Base-by-base conservation (phyloP, 2,888 invertebrate species). In the Sphaerophoria taeniata region DNA sequence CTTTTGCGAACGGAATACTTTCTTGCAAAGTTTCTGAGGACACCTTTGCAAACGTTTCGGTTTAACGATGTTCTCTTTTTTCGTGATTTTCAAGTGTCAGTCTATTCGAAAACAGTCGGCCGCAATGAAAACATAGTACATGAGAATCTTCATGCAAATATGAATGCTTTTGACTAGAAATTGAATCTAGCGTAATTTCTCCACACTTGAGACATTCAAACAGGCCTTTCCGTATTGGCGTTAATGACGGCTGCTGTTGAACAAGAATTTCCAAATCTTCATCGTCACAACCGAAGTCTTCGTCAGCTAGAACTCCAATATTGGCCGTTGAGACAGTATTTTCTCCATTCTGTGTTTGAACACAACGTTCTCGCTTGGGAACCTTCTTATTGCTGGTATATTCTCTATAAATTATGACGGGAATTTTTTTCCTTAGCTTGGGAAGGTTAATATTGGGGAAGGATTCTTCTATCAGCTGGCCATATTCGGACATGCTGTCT, bases 141-240 rank as follows among this genome's bases (percentile, higher is more conserved):
- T 67, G 71, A 12, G 55, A 45, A 39, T 75, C 58, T 0, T 49
- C 61, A 12, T 84, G 84, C 11, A 45, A n/a, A 65, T 49, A n/a
- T 1, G 55, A 49, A 43, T 84, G 84, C 2, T 69, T 75, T 3
- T 24, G 2, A 9, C 72, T 67, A 6, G 60, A 71, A 1, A 45
- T 67, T 31, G 53, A 0, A 2, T 71, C 79, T 5, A 71, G 6
- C 3, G 70, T 43, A 34, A 84, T 75, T 31, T 84, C 84, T 14
- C 84, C 84, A 49, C 84, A 84, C n/a, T 67, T 61, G 0, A 79
- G 60, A 9, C 84, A 84, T 31, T 84, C 84, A 6, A 67, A 75
- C 79, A 84, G 71, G 24, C 61, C 67, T 6, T 45, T 65, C 16
- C 12, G 43, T 11, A 69, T 75, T 0, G 70, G 45, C 0, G 16